Base-by-base conservation (phyloP, 2,888 invertebrate species). In the Hypsopygia costalis region DNA sequence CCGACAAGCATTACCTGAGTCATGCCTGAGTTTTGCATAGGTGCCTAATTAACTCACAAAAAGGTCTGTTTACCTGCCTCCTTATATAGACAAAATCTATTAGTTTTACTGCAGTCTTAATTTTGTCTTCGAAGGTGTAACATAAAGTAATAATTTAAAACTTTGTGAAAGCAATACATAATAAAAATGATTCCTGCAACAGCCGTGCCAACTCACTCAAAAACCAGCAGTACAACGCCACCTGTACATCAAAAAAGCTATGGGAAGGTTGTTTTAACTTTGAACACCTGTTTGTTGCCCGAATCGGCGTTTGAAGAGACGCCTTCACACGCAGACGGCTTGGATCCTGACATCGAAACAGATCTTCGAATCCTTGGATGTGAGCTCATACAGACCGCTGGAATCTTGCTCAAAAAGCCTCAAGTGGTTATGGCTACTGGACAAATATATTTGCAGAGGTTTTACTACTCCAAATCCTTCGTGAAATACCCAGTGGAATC, bases 381-480 rank as follows among this genome's bases (percentile, higher is more conserved):
- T 81, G 99, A 99, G 82, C 90, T 99, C 44, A 99, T 99, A 53
- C 99, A 99, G 81, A 97, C 97, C 0, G 97, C 98, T 2, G 98
- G 99, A 30, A 98, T 99, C 60, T 83, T 99, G 49, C 89, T 99
- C n/a, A 96, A 95, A 81, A 82, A 99, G 54, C 99, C 99, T 12
- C 99, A 99, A 92, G 97, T 99, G 34, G 99, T 99, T 34, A 99
- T 99, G 97, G 99, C 99, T 10, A 98, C 99, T 0, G 99, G 97
- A 12, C 99, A 99, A 88, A 98, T 99, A 41, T 92, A 99, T 58
- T 97, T 98, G 62, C 99, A 99, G 82, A 91, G 99, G 52, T 99
- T 99, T 86, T 99, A 98, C 83, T 99, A 98, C 81, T 97, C 97
- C 16, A 99, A 99, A 83, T 99, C 99, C 33, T 95, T 99, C 75